These are phyloP conservation scores for Harpalus rubripes DNA, from an alignment of 2,888 invertebrate genomes.

Conservation along the genomic window DNA sequence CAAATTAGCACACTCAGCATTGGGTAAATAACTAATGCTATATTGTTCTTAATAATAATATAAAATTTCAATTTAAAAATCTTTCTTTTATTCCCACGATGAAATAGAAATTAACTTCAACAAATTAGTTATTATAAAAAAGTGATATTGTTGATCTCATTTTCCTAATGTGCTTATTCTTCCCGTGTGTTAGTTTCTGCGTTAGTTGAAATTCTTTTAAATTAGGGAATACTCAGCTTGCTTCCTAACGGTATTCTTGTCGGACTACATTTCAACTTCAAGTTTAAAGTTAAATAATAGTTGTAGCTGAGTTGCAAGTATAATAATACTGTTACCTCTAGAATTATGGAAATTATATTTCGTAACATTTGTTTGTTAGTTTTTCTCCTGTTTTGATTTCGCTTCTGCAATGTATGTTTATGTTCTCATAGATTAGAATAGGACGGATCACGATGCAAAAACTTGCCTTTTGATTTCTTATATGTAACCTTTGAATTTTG, in stretches of 20 bases:
- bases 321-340: conserved; percentile 51
- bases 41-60: no score
- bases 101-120: no score
- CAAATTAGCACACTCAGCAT: no score
- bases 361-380: conserved; percentile 43
- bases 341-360: conserved; percentile 55
- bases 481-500: background rate
- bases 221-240: conserved; percentile 25
- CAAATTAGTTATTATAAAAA: no score
- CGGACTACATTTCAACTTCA: conserved; percentile 48
- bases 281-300: conserved; percentile 50
- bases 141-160: no score
- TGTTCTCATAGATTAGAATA: background rate
- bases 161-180: background rate
- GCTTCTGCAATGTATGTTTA: background rate
- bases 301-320: conserved; percentile 30
- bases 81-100: no score
- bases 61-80: no score
- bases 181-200: background rate
- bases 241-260: conserved; percentile 35
- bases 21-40: no score
- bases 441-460: background rate
- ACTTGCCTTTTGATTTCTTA: no score
- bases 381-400: conserved; percentile 19
- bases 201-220: conserved; percentile 25